These are phyloP conservation scores for Cheilosia vulpina DNA, from an alignment of 2,888 invertebrate genomes.

Conservation along the genomic window DNA sequence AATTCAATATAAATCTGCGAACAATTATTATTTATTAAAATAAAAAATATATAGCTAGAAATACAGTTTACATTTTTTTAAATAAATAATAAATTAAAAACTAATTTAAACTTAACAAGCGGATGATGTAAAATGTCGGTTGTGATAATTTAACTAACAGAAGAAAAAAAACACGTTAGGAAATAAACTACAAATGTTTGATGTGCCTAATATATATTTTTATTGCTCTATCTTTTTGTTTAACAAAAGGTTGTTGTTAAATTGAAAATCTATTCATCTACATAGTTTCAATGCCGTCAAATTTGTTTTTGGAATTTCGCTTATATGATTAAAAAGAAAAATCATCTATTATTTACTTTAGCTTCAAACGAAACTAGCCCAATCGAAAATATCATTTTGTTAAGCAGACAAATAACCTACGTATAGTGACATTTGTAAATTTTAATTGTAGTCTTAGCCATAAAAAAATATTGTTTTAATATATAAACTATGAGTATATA, in stretches of 20 bases:
- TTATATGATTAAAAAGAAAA: neutral
- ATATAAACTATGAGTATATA: slow-evolving; percentile 14
- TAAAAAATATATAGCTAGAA: slow-evolving; percentile 27
- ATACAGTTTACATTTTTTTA: slow-evolving; percentile 12
- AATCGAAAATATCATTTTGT: slow-evolving; percentile 42
- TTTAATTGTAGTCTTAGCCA: slow-evolving; percentile 60
- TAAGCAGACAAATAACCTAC: slow-evolving; percentile 14
- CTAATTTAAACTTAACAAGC: slow-evolving; percentile 7
- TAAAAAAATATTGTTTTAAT: slow-evolving; percentile 35
- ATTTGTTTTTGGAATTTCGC: neutral
- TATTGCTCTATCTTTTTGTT: neutral
- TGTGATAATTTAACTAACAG: slow-evolving; percentile 55
- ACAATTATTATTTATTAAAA: slow-evolving; percentile 56
- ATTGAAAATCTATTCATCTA: neutral
- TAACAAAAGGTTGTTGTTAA: neutral
- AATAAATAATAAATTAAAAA: slow-evolving; percentile 1
- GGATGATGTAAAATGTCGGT: slow-evolving; percentile 57
- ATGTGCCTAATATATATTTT: slow-evolving; percentile 52
- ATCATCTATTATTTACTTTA: slow-evolving; percentile 6
- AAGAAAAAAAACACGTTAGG: neutral
- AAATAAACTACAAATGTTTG: slow-evolving; percentile 20
- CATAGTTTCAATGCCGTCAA: no score
- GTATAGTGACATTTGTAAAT: slow-evolving; percentile 46
- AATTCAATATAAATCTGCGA: slow-evolving; percentile 21
- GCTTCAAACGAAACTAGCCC: slow-evolving; percentile 31